A percentile compares a stretch with the other conserved stretches of the same genome.
phyloP scores from a whole-genome alignment of 2,113 vertebrate genomes.

The Scopus umbretta region DNA sequence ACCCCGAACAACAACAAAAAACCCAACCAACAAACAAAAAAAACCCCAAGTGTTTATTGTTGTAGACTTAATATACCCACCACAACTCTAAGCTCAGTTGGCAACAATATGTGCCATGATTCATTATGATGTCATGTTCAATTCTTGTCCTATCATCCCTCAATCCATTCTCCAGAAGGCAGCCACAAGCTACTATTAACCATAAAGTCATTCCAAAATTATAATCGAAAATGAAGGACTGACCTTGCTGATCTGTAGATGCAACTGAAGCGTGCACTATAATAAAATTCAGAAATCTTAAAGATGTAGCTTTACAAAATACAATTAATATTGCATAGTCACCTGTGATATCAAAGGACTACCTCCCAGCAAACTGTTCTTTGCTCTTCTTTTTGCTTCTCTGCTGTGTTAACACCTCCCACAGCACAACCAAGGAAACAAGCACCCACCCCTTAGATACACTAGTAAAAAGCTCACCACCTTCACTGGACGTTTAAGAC shows the following conservation, averaged over 20 bases:
- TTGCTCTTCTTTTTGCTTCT: background rate
- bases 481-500: background rate
- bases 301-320: background rate
- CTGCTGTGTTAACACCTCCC: background rate
- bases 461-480: background rate
- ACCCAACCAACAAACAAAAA: too few relatives aligned
- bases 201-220: background rate
- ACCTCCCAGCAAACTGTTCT: background rate
- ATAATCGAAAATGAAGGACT: background rate
- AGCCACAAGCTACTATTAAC: background rate
- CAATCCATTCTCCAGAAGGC: background rate
- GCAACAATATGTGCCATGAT: background rate
- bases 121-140: background rate
- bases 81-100: background rate
- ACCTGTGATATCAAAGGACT: background rate
- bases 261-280: rapidly evolving
- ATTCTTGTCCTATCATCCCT: background rate
- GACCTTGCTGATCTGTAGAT: background rate
- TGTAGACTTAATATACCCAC: background rate
- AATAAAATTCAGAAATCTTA: background rate
- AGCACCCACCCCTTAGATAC: background rate
- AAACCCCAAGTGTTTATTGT: background rate
- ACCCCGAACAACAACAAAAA: too few relatives aligned
- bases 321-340: background rate
- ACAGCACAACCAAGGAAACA: constrained; percentile 11